Percentiles rank a stretch among this genome's conserved stretches.
Evolutionary conservation across 30 jellyfish, hydroid and myxozoan species (phyloP).

Genomic region (Turritopsis dohrnii): DNA sequence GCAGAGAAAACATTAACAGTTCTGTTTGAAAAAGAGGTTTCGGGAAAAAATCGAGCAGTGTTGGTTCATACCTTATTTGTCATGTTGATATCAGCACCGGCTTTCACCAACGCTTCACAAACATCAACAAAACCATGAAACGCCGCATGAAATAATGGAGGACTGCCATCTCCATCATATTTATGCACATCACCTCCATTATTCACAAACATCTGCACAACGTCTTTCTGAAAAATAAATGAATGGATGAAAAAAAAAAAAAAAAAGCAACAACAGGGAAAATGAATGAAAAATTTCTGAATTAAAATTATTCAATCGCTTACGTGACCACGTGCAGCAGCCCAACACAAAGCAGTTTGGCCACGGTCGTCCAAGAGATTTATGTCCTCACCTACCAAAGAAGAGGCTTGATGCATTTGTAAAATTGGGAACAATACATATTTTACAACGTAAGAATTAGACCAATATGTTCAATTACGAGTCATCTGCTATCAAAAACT

Average conservation of each 20-base stretch:
- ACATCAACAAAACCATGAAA: neutral
- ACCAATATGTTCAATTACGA: too few species aligned
- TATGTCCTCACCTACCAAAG: neutral
- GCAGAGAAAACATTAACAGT: too few species aligned
- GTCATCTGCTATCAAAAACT: too few species aligned
- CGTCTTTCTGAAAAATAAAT: neutral
- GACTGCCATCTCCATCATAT: neutral
- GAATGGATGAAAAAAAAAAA: neutral
- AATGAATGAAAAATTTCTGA: too few species aligned
- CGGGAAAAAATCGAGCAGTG: too few species aligned
- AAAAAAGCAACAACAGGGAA: too few species aligned
- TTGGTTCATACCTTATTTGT: neutral
- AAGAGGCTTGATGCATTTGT: too few species aligned
- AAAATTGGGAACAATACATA: too few species aligned
- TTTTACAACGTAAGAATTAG: too few species aligned
- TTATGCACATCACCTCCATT: neutral
- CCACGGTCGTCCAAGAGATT: neutral
- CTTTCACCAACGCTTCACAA: neutral
- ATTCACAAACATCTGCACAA: neutral
- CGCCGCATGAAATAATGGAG: neutral
- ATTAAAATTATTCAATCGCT: neutral
- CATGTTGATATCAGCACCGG: neutral
- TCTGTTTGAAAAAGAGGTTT: too few species aligned
- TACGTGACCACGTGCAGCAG: neutral
- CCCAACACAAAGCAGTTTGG: neutral